Percentiles rank a stretch among this genome's conserved stretches.
phyloP scores from a whole-genome alignment of 2,797 vertebrate genomes.

The Potorous gilbertii region DNA sequence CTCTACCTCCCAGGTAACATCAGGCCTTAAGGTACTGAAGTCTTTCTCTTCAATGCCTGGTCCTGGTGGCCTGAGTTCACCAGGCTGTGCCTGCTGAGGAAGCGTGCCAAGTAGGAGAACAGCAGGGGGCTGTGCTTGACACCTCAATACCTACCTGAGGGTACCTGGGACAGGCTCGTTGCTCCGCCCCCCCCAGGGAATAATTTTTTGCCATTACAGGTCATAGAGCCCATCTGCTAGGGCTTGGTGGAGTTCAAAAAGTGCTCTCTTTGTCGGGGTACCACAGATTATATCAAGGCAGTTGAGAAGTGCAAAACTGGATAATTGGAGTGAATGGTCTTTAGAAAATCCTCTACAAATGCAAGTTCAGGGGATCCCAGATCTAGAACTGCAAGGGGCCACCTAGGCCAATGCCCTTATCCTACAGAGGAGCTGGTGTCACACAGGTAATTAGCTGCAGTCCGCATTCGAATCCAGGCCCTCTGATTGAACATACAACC shows the following conservation, averaged over 20 bases:
- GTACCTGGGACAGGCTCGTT: not conserved
- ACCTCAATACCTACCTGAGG: not conserved
- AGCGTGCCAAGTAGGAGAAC: not conserved
- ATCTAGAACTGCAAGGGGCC: not conserved
- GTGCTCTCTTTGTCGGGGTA: no score
- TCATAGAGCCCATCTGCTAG: not conserved
- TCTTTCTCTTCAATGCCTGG: not conserved
- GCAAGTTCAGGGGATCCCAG: not conserved
- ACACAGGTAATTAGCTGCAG: not conserved
- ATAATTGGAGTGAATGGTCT: not conserved
- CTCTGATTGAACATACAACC: not conserved
- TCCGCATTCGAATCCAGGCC: not conserved
- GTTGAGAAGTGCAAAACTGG: not conserved
- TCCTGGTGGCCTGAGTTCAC: not conserved
- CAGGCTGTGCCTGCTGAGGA: not conserved
- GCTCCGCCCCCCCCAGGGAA: no score
- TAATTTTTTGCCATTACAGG: not conserved
- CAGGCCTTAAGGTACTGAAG: not conserved
- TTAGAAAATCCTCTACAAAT: not conserved
- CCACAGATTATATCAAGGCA: not conserved
- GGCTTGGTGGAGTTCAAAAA: no score
- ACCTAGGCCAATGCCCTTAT: not conserved
- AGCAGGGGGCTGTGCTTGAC: not conserved
- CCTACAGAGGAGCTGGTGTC: not conserved
- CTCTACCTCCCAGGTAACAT: not conserved